Evolutionary conservation across 2,888 invertebrate genomes (phyloP).

Genomic region (Drosophila austrosaltans): DNA sequence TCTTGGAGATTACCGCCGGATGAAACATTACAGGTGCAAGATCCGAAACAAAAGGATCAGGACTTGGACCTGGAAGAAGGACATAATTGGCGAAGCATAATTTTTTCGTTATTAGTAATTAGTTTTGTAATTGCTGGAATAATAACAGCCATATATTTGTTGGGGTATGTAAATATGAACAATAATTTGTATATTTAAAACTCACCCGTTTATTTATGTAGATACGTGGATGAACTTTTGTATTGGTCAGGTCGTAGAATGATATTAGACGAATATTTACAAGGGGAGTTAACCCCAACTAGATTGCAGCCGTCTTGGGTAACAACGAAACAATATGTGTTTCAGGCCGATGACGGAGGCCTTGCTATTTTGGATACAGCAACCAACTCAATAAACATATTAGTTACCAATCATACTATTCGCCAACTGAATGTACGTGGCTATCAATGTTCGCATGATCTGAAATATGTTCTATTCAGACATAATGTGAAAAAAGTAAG

Average conservation of each 20-base stretch:
- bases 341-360: constrained; percentile 93
- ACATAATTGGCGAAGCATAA: constrained; percentile 94
- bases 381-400: constrained; percentile 90
- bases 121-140: constrained; percentile 94
- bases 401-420: constrained; percentile 94
- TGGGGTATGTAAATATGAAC: constrained; percentile 86
- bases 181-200: constrained; percentile 58
- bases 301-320: constrained; percentile 92
- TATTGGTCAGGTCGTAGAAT: constrained; percentile 95
- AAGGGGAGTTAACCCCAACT: constrained; percentile 89
- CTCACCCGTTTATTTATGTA: constrained; percentile 67
- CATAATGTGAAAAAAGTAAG: constrained; percentile 95
- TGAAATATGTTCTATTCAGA: constrained; percentile 93
- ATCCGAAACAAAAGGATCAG: constrained; percentile 93
- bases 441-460: constrained; percentile 93
- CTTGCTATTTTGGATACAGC: constrained; percentile 91
- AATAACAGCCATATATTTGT: constrained; percentile 93
- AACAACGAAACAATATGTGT: constrained; percentile 91
- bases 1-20: constrained; percentile 96
- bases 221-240: constrained; percentile 94
- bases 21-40: constrained; percentile 95
- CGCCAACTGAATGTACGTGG: constrained; percentile 94
- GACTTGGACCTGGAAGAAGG: constrained; percentile 91
- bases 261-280: constrained; percentile 93
- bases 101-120: constrained; percentile 94